Base-by-base conservation (phyloP, 1,140 invertebrate genomes). In the Drosophila nebulosa region DNA sequence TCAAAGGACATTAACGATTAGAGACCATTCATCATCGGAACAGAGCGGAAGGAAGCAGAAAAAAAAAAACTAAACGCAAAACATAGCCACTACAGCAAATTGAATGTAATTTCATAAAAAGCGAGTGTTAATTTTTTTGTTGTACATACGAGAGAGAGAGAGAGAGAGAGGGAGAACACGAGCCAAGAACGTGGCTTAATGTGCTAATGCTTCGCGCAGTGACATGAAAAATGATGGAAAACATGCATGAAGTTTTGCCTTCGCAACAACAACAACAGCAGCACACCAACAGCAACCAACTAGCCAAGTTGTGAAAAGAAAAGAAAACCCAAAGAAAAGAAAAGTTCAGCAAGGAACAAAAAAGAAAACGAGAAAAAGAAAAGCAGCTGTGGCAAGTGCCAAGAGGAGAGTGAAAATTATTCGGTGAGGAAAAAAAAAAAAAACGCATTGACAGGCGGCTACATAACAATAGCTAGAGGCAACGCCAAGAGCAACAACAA, bases 101-200 rank as follows among this genome's bases (percentile, higher is more conserved):
- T 86, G 78, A 86, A 88, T 88, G 78, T 86, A 86, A 88, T 88
- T 88, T 88, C 78, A 86, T 88, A 88, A 86, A 88, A 88, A 86
- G 83, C 78, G 78, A 69, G 83, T 83, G 83, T 86, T 86, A 88
- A 88, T 86, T 86, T 86, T 85, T 50, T 86, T 86, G 61, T 42
- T 51, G 51, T 60, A 76, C 60, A 74, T 69, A 67, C 27, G 27
- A 30, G 7, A 9, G 69, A 64, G 73, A 57, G 69, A 64, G 73
- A 57, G 69, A 64, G 73, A 57, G 69, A 64, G 73, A 57, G n/a
- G n/a, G 69, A 64, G 73, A 57, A 67, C 65, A 60, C 58, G 58
- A 59, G 66, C 74, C 55, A 57, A 35, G 61, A 62, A 69, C 78
- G 64, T 70, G 74, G 81, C 81, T 86, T 81, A 86, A 86, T 86